These are phyloP conservation scores for Oceanodroma tethys DNA, from an alignment of 2,113 vertebrate genomes.

Conservation along the genomic window DNA sequence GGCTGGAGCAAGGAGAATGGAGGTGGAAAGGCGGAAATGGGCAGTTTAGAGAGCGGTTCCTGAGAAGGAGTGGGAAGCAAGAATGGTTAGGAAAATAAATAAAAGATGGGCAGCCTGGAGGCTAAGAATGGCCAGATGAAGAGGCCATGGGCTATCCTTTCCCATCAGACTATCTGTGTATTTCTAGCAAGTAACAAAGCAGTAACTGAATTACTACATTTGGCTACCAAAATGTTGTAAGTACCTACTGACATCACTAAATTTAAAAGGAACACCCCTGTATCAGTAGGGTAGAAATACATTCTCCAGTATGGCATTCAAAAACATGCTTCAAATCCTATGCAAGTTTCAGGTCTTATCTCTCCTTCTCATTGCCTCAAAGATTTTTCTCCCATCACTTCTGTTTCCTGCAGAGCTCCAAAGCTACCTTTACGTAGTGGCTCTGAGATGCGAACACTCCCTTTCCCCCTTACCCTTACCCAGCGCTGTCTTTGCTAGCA, in stretches of 20 bases:
- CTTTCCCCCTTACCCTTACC: not conserved
- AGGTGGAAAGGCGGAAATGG: not conserved
- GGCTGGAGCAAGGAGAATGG: not conserved
- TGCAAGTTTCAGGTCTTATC: not conserved
- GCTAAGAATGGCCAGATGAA: not conserved
- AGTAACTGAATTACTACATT: not conserved
- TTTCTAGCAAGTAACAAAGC: not conserved
- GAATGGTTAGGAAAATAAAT: not conserved
- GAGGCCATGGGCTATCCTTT: not conserved
- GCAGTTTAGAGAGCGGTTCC: not conserved
- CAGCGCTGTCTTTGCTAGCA: not conserved
- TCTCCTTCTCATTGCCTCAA: not conserved
- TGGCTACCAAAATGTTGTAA: not conserved
- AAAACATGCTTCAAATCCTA: not conserved
- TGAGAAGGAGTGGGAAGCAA: not conserved
- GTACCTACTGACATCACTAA: not conserved
- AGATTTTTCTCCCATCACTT: not conserved
- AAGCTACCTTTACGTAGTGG: not conserved
- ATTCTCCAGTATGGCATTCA: not conserved
- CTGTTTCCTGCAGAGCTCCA: not conserved
- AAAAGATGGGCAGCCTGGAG: not conserved
- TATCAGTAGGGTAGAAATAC: not conserved
- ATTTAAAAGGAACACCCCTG: not conserved
- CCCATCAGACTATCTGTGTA: not conserved
- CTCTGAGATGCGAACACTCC: not conserved